Percentiles rank a stretch among this genome's conserved stretches.
Conservation (phyloP, 2,797 vertebrate genomes). For the Octomys mimax region DNA sequence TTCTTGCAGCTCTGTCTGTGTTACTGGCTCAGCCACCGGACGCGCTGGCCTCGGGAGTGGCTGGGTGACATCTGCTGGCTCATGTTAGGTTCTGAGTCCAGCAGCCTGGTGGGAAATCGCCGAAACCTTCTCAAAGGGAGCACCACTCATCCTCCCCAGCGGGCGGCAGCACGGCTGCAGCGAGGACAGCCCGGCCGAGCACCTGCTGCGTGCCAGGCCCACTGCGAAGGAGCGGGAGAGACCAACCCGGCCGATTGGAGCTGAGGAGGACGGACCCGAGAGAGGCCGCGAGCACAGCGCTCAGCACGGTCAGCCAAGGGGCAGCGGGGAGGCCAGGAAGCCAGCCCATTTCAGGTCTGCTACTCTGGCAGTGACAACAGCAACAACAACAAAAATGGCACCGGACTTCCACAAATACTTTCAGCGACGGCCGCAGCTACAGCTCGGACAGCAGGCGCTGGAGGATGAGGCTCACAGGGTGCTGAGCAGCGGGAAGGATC, state of each 20-base stretch:
- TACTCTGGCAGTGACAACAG: too few relatives aligned
- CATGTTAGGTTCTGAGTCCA: neutral
- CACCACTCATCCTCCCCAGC: neutral
- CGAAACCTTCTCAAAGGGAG: neutral
- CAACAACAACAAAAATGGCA: too few relatives aligned
- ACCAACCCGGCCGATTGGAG: neutral
- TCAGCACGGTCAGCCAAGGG: neutral
- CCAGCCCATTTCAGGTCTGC: accelerated
- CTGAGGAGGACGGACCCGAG: accelerated
- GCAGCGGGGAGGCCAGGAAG: neutral
- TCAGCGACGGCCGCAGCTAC: too few relatives aligned
- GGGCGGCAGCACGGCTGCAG: neutral
- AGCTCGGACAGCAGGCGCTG: neutral
- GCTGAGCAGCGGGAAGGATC: neutral
- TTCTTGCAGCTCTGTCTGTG: accelerated
- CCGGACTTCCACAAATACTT: neutral
- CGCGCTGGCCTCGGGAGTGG: neutral
- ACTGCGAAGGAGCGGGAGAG: accelerated
- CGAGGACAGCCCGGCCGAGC: accelerated
- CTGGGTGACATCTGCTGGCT: neutral
- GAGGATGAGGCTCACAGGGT: too few relatives aligned
- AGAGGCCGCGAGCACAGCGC: neutral
- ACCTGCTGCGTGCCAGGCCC: accelerated
- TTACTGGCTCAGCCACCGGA: neutral
- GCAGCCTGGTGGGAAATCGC: neutral